Evolutionary conservation across 1,140 invertebrate genomes (phyloP), one percentile per base, ranked within the genome.

Genomic region (Lasioglossum baleicum): DNA sequence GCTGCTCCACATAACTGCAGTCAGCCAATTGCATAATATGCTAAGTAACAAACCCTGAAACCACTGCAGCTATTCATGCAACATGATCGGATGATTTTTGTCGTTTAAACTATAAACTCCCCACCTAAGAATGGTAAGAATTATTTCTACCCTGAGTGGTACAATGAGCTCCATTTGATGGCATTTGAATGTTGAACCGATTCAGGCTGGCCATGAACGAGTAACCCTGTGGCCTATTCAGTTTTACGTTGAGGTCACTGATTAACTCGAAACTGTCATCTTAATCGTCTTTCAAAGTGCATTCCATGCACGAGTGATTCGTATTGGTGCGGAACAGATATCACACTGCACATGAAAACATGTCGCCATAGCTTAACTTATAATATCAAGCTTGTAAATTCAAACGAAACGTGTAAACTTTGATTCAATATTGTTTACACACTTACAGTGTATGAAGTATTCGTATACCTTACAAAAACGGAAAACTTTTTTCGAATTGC

Each of bases 181-280:
- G 61, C 20, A 64, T 64, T 20, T 40, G 31, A 64, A 64, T 64
- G 61, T 40, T 40, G 17, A 40, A 40, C 11, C 31, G 31, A 40
- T 64, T 40, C 31, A 40, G 8, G 20, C 56, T 8, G 31, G 7
- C 61, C 35, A 40, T 7, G 61, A 40, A 15, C 61, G 40, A 64
- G 15, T 64, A 31, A 64, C 61, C 61, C 61, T 64, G 35, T 64
- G 61, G 31, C 61, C 61, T 40, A 64, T 64, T 63, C 60, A 31
- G 22, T 63, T 35, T 26, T 63, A 31, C 26, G 26, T 31, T 35
- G 26, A 63, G 22, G 60, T 63, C 60, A 35, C 60, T 26, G 26
- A 63, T 22, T 13, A 63, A 63, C 60, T 63, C 60, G 26, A 35
- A 15, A 63, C 4, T 15, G 26, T 40, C 31, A 64, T 40, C 61